Percentiles rank a stretch among this genome's conserved stretches.
phyloP scores from a whole-genome alignment of 2,888 invertebrate genomes.

The Chaetogeoica ovagalla region DNA sequence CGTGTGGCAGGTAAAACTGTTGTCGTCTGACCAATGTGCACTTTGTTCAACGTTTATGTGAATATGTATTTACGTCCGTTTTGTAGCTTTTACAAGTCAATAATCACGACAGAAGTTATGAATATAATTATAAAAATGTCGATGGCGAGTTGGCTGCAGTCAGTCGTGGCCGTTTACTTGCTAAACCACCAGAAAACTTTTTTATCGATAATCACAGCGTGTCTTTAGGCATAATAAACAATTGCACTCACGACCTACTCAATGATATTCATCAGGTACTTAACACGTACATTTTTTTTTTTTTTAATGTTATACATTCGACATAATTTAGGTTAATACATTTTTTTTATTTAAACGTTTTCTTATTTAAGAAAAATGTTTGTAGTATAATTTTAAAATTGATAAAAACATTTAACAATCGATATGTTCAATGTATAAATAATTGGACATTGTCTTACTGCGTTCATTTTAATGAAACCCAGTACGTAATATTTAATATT shows the following conservation, averaged over 20 bases:
- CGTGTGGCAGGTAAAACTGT: slow-evolving; percentile 31
- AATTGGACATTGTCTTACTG: too few species aligned
- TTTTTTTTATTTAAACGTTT: too few species aligned
- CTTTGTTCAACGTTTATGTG: neutral
- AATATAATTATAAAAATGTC: neutral
- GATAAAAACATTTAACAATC: too few species aligned
- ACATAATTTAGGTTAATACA: too few species aligned
- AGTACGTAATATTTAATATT: too few species aligned
- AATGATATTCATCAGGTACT: too few species aligned
- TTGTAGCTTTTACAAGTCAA: slow-evolving; percentile 17
- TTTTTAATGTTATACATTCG: too few species aligned
- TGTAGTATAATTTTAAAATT: too few species aligned
- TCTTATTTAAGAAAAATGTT: too few species aligned
- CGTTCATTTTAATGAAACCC: too few species aligned
- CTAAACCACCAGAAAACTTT: neutral
- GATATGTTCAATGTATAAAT: too few species aligned
- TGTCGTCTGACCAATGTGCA: neutral
- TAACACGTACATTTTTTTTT: too few species aligned
- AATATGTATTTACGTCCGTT: neutral
- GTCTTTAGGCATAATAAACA: neutral
- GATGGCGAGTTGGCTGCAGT: neutral
- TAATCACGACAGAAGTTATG: neutral
- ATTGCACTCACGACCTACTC: neutral
- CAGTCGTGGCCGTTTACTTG: slow-evolving; percentile 10
- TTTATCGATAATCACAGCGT: accelerated